A percentile compares a stretch with the other conserved stretches of the same genome.
Evolutionary conservation across 2,888 invertebrate species (phyloP).

Genomic region (Drosophila siamana): DNA sequence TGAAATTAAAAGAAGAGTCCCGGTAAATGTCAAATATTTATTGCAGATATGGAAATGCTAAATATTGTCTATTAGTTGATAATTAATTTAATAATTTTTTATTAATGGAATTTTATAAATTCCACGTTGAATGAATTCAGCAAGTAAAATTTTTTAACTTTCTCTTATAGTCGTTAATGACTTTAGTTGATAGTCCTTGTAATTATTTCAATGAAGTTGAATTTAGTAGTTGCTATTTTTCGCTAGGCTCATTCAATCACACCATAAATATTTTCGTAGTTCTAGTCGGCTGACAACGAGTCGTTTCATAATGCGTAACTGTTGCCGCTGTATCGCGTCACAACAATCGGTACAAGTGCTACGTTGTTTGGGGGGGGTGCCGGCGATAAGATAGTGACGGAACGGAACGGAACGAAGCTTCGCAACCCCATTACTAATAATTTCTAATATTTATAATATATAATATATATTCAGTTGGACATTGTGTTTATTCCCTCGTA

Average conservation of each 20-base stretch:
- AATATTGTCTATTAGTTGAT: neutral
- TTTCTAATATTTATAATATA: slow-evolving; percentile 15
- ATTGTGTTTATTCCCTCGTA: slow-evolving; percentile 4
- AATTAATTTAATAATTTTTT: no score
- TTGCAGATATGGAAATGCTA: neutral
- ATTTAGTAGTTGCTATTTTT: neutral
- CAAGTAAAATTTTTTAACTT: no score
- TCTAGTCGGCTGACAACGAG: neutral
- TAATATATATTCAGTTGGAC: slow-evolving; percentile 8
- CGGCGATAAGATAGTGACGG: slow-evolving; percentile 41
- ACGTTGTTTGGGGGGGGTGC: slow-evolving; percentile 4
- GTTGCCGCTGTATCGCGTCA: slow-evolving; percentile 26
- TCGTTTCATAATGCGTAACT: slow-evolving; percentile 34
- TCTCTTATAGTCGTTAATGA: no score
- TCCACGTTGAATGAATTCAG: no score
- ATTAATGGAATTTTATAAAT: no score
- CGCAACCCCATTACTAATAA: slow-evolving; percentile 4
- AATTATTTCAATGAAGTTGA: neutral
- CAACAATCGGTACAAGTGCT: slow-evolving; percentile 3
- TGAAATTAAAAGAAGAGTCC: neutral
- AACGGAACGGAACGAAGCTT: slow-evolving; percentile 4
- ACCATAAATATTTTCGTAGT: slow-evolving; percentile 8
- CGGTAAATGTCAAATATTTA: neutral
- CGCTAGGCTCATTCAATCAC: slow-evolving; percentile 7
- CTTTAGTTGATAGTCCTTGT: neutral